Conservation (phyloP, 2,797 vertebrate species). For the Tragelaphus eurycerus region DNA sequence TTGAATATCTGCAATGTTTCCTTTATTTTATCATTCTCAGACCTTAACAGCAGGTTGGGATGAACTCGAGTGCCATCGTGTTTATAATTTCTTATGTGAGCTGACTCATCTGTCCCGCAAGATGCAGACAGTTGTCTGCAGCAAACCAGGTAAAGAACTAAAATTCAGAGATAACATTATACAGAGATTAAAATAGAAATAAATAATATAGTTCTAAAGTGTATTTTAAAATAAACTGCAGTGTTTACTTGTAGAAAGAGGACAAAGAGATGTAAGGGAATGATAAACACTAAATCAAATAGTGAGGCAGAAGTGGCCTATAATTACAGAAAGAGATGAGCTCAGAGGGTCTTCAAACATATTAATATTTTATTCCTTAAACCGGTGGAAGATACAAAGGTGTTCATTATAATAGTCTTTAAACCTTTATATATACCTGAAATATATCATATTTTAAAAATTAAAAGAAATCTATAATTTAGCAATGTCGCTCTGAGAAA, state of each 20-base stretch:
- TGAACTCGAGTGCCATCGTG: slow-evolving; percentile 90
- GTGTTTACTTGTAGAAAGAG: not conserved
- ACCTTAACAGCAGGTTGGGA: slow-evolving; percentile 94
- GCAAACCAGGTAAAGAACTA: slow-evolving; percentile 87
- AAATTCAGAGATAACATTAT: not conserved
- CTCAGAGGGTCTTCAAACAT: not conserved
- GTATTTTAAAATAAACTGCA: not conserved
- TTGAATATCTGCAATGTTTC: not conserved
- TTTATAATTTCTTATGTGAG: slow-evolving; percentile 90
- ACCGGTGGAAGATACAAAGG: not conserved
- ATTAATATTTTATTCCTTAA: not conserved
- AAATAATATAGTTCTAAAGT: not conserved
- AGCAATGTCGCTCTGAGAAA: not conserved
- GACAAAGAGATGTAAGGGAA: slow-evolving; percentile 13
- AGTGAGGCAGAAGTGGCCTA: not conserved
- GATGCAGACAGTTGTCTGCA: slow-evolving; percentile 84
- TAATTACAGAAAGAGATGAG: not conserved
- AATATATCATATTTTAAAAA: slow-evolving; percentile 10
- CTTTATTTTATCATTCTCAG: slow-evolving; percentile 77
- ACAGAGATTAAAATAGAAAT: not conserved
- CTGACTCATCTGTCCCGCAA: slow-evolving; percentile 86
- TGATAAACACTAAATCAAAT: not conserved
- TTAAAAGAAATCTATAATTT: not conserved
- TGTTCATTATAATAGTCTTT: not conserved
- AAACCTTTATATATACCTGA: not conserved